Conservation (phyloP, 2,113 vertebrate species). For the Felis catus region DNA sequence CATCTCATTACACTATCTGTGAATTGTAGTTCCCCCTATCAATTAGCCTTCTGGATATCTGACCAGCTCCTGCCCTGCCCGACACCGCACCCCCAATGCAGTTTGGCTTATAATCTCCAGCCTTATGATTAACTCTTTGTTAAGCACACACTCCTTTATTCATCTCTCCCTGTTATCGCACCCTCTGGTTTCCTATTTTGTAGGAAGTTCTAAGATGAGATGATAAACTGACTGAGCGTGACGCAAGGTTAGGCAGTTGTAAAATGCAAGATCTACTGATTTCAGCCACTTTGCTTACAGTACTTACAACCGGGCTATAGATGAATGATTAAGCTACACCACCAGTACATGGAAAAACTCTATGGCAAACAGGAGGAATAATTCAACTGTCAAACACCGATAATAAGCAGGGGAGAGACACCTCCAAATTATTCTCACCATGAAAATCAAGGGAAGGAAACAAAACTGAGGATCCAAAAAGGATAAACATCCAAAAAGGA, state of each 20-base stretch:
- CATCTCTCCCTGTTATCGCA: background rate
- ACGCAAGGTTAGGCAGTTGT: background rate
- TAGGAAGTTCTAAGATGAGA: constrained; percentile 15
- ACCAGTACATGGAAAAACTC: background rate
- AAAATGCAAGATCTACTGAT: constrained; percentile 44
- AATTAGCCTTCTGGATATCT: background rate
- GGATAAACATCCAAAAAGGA: background rate
- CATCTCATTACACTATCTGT: background rate
- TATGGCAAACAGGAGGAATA: background rate
- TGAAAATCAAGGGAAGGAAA: constrained; percentile 9
- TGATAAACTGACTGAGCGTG: background rate
- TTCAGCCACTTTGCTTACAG: background rate
- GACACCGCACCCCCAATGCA: background rate
- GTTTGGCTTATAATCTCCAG: background rate
- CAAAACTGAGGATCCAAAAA: background rate
- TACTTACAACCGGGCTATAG: background rate
- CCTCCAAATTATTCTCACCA: background rate
- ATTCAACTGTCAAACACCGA: constrained; percentile 12
- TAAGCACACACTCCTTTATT: background rate
- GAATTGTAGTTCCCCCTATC: background rate
- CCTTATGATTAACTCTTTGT: background rate
- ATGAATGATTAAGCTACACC: constrained; percentile 29
- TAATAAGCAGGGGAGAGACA: background rate
- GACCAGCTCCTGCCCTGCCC: background rate
- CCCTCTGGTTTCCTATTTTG: background rate